Base-by-base conservation (phyloP, 2,797 vertebrate genomes). In the Heterohyrax brucei region DNA sequence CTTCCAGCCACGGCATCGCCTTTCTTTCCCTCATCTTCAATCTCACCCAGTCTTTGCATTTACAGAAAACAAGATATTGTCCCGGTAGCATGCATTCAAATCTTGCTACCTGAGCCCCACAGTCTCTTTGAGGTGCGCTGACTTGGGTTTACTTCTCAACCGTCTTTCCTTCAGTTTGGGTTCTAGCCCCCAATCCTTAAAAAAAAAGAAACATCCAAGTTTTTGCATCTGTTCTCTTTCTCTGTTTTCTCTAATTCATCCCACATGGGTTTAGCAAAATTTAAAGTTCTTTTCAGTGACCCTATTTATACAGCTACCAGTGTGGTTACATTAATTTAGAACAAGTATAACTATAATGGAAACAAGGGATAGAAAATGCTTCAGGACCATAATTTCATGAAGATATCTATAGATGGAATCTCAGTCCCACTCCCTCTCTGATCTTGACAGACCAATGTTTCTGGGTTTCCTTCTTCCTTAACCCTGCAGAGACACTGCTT, bases 311-410 rank as follows among this genome's bases (percentile, higher is more conserved):
- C 56, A 18, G 5, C 21, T 93, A n/a, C 83, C 28, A 70, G n/a
- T 21, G 30, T 78, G 39, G 56, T 92, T 75, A 92, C 10, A 88
- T 28, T 68, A 95, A 82, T 75, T 44, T 16, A 93, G 94, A 53
- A 93, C 10, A 86, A 93, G 30, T 44, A 79, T 79, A 80, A 21
- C 39, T 56, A 59, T 28, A 89, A 7, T 92, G 48, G 18, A 5
- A 78, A 64, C 62, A 82, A 81, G 10, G 9, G 7, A 84, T 68
- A 86, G 16, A 92, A 18, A 79, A 16, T 75, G 24, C 78, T 50
- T 87, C 44, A 87, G 82, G 59, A 89, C 12, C 10, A 19, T 66
- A 44, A 72, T 4, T 91, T 2, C 24, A 89, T 16, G 39, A 88
- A 56, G 28, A 28, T 78, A 79, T 70, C 72, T 95, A 4, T 61